Base-by-base conservation (phyloP, 2,888 invertebrate genomes). In the Apantesis nais region DNA sequence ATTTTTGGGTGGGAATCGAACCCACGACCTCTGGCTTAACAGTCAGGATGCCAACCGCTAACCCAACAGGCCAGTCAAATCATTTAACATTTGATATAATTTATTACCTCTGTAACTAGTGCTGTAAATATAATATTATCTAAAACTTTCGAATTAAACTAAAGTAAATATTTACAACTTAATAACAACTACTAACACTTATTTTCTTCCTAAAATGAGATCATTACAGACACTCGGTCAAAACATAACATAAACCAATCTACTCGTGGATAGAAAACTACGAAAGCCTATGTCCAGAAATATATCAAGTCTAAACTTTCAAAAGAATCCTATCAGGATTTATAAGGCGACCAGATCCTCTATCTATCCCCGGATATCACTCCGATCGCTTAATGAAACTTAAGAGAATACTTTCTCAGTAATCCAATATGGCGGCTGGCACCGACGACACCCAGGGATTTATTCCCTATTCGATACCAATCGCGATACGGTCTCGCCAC, bases 361-460 rank as follows among this genome's bases (percentile, higher is more conserved):
- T 85, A 85, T 83, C 82, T 79, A 78, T 78, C 83, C 80, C 77
- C 65, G 83, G 88, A 86, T 91, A 92, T 93, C 93, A 88, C 85
- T 82, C 79, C 86, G 84, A 92, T 93, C 93, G 90, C 89, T 93
- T 94, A 94, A 94, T 94, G 94, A 94, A 94, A 93, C 92, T 94
- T 91, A 93, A 93, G 93, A 92, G 92, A 91, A 92, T 91, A 92
- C 92, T 91, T 89, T 89, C 87, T 85, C 84, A 83, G 89, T 88
- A 89, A 92, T 92, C 94, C 93, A 91, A 93, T 86, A 92, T 90
- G 92, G 91, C 90, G 86, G 86, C 83, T 78, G 79, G 82, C 80
- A 83, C 86, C 88, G 85, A 85, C 89, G 82, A 78, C 80, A 80
- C 80, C 83, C 83, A 78, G 78, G 87, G 93, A 93, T 94, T 94